phyloP scores from a whole-genome alignment of 2,113 vertebrate genomes.

The Lanius ludovicianus region DNA sequence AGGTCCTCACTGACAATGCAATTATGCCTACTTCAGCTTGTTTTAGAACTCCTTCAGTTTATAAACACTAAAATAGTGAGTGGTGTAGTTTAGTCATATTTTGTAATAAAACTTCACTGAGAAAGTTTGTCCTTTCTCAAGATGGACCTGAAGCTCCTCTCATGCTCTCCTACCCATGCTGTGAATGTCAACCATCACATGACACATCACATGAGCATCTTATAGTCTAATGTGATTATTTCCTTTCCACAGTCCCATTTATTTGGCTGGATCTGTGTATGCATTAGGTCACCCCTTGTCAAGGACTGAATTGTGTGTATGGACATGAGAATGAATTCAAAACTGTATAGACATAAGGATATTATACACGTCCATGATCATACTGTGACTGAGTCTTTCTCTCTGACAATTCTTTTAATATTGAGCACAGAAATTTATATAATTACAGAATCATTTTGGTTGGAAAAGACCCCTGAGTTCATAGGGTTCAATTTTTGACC shows the following conservation, averaged over 20 bases:
- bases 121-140: neutral
- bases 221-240: neutral
- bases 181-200: neutral
- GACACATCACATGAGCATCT: neutral
- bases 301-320: neutral
- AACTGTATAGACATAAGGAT: neutral
- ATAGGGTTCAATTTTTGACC: neutral
- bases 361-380: neutral
- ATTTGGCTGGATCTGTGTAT: neutral
- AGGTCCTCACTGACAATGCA: neutral
- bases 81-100: neutral
- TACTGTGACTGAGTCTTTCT: neutral
- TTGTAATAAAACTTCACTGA: neutral
- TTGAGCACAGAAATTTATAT: neutral
- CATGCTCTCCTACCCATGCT: neutral
- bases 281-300: accelerated
- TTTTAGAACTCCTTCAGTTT: neutral
- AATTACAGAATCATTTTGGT: neutral
- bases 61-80: neutral
- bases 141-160: neutral
- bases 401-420: neutral
- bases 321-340: neutral
- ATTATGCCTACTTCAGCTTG: neutral
- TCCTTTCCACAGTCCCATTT: neutral
- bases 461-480: neutral